Conservation (phyloP, 2,888 invertebrate genomes). For the Apotomis betuletana region DNA sequence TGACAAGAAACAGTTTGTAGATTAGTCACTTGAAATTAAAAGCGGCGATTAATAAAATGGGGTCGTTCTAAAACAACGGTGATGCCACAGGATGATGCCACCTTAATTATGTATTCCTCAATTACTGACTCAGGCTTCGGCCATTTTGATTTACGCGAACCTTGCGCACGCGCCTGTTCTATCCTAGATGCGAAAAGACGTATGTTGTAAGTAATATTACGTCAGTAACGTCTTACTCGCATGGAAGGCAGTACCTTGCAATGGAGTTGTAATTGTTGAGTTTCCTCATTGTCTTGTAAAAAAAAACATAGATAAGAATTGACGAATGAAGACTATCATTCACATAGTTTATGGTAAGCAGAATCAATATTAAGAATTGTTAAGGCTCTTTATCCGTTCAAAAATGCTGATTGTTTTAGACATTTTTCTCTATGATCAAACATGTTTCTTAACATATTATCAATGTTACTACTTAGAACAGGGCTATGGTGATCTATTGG, state of each 20-base stretch:
- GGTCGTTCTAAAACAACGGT: neutral
- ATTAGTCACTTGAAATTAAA: neutral
- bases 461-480: no score
- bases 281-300: slow-evolving; percentile 4
- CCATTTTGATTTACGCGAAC: slow-evolving; percentile 25
- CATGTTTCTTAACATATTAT: no score
- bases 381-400: no score
- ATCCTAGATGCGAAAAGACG: neutral
- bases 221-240: neutral
- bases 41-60: neutral
- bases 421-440: no score
- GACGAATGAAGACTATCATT: neutral
- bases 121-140: slow-evolving; percentile 22
- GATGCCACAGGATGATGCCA: slow-evolving; percentile 28
- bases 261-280: neutral
- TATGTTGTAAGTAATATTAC: neutral
- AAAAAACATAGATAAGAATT: neutral
- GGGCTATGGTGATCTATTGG: no score
- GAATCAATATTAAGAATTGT: neutral
- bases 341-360: neutral
- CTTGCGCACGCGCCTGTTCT: slow-evolving; percentile 12
- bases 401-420: no score
- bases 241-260: neutral
- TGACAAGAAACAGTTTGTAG: neutral
- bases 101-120: slow-evolving; percentile 30